Evolutionary conservation across 2,113 vertebrate species (phyloP).

Genomic region (Forbesichthys papilliferus): DNA sequence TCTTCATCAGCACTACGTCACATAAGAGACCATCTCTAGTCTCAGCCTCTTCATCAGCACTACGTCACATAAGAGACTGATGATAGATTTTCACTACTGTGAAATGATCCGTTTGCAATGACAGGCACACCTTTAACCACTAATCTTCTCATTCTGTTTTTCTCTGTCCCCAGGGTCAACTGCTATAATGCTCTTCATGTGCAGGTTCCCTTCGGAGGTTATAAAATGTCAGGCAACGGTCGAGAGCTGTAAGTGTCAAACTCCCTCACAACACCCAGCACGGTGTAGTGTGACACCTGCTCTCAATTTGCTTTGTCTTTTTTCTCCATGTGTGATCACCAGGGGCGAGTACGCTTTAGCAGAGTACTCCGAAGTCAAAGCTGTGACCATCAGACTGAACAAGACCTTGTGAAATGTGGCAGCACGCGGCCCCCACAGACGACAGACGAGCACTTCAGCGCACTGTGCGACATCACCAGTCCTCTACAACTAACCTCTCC

Average conservation of each 20-base stretch:
- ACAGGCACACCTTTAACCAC: background rate
- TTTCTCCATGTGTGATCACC: conserved; percentile 13
- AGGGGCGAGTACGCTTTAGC: conserved; percentile 92
- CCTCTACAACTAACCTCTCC: background rate
- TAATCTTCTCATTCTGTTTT: background rate
- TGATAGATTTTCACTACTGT: background rate
- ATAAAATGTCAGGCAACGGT: conserved; percentile 96
- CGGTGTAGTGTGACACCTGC: background rate
- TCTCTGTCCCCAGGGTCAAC: conserved; percentile 84
- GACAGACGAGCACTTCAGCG: background rate
- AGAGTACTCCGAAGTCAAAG: conserved; percentile 93
- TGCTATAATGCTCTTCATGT: conserved; percentile 93
- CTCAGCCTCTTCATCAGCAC: no score
- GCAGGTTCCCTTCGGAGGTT: conserved; percentile 91
- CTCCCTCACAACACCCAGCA: background rate
- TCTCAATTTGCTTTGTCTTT: conserved; percentile 30
- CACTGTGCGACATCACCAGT: background rate
- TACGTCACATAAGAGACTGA: no score
- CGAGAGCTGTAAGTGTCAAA: conserved; percentile 89
- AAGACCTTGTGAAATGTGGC: conserved; percentile 78
- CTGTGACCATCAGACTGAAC: conserved; percentile 90
- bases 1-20: background rate
- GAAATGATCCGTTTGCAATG: background rate
- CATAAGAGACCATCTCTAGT: no score
- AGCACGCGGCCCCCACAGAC: background rate